phyloP scores from a whole-genome alignment of 2,888 invertebrate species.

The Catocala fraxini region DNA sequence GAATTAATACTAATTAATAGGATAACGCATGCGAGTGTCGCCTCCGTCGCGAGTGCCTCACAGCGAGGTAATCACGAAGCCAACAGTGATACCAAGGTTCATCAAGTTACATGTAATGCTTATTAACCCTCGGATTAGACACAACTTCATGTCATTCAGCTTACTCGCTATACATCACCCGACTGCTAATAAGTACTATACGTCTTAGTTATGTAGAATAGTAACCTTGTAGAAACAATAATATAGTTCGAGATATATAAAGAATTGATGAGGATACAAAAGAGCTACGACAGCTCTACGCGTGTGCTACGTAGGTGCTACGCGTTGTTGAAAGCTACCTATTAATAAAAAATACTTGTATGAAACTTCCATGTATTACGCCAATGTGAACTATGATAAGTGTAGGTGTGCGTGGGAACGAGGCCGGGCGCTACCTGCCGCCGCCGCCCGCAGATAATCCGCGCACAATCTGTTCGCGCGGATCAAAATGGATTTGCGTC shows the following conservation, averaged over 20 bases:
- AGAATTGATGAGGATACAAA: too few relatives aligned
- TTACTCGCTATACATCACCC: too few relatives aligned
- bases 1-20: constrained; percentile 59
- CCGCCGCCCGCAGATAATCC: constrained; percentile 47
- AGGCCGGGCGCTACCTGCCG: constrained; percentile 40
- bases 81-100: constrained; percentile 26
- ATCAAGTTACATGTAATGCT: constrained; percentile 50
- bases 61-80: constrained; percentile 37
- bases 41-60: constrained; percentile 7
- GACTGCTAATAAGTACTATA: too few relatives aligned
- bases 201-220: too few relatives aligned
- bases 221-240: too few relatives aligned
- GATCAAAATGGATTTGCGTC: constrained; percentile 62
- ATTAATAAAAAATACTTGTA: too few relatives aligned
- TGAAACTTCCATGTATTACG: too few relatives aligned
- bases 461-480: constrained; percentile 47
- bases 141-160: not conserved
- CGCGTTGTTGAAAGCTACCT: constrained; percentile 3
- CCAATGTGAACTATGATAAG: not conserved
- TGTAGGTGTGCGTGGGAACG: constrained; percentile 39
- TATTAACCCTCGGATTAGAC: constrained; percentile 40
- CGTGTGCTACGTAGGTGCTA: constrained; percentile 45
- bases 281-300: constrained; percentile 36
- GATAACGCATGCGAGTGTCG: constrained; percentile 42
- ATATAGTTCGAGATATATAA: too few relatives aligned